Percentiles rank a stretch among this genome's conserved stretches.
Conservation (phyloP, 2,797 vertebrate species). For the Serranus cabrilla region DNA sequence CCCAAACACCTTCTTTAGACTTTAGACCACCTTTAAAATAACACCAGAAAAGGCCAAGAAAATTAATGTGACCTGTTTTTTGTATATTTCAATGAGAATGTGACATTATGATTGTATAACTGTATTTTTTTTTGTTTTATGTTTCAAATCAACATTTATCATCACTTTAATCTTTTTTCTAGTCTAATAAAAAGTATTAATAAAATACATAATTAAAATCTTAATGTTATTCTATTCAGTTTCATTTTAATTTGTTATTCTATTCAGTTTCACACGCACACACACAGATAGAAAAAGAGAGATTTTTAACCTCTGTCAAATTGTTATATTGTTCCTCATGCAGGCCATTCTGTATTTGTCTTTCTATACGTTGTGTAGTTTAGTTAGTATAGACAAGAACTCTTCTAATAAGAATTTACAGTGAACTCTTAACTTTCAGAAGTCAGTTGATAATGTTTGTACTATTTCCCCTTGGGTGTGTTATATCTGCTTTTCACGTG, state of each 20-base stretch:
- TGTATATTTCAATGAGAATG: neutral
- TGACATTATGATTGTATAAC: neutral
- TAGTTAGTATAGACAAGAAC: neutral
- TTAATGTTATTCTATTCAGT: neutral
- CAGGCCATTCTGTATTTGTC: neutral
- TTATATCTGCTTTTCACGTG: constrained; percentile 7
- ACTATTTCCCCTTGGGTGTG: neutral
- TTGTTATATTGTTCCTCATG: neutral
- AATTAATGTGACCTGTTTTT: neutral
- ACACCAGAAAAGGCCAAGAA: constrained; percentile 3
- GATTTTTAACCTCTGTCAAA: no score
- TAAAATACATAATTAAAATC: no score
- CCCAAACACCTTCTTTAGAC: constrained; percentile 27
- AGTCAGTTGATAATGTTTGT: constrained; percentile 1
- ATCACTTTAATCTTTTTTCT: neutral
- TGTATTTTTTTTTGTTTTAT: neutral
- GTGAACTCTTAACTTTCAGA: neutral
- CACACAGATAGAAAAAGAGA: no score
- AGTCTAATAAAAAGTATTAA: no score
- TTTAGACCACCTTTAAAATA: neutral
- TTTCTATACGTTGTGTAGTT: no score
- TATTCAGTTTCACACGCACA: no score
- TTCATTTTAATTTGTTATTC: neutral
- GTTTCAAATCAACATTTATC: neutral
- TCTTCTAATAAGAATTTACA: neutral